phyloP scores from a whole-genome alignment of 1,140 invertebrate species.

The Papilio helenus region DNA sequence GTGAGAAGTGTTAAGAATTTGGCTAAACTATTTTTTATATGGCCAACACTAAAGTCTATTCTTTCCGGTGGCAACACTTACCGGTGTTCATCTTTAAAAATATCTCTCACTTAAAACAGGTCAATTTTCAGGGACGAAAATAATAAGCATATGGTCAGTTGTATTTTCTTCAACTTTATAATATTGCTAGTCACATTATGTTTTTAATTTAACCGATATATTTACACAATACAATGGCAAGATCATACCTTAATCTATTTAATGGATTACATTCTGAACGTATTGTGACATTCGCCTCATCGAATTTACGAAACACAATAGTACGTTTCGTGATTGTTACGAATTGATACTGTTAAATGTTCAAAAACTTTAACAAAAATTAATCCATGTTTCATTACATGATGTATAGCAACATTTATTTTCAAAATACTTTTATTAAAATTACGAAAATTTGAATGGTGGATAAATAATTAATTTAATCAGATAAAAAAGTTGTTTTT shows the following conservation, averaged over 20 bases:
- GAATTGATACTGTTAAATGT: neutral
- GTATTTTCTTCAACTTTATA: neutral
- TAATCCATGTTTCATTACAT: too few species aligned
- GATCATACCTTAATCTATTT: neutral
- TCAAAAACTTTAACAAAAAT: slow-evolving; percentile 1
- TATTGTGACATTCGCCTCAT: neutral
- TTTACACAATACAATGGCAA: neutral
- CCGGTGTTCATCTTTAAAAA: too few species aligned
- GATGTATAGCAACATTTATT: too few species aligned
- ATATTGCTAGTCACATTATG: neutral
- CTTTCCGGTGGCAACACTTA: too few species aligned
- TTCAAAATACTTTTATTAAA: neutral
- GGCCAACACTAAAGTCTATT: too few species aligned
- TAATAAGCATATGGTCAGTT: neutral
- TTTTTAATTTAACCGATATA: neutral
- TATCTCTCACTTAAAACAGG: neutral
- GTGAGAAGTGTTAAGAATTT: too few species aligned
- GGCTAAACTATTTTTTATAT: too few species aligned
- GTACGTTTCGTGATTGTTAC: slow-evolving; percentile 5
- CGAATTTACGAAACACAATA: neutral
- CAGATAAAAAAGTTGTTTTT: neutral
- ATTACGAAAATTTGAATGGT: too few species aligned
- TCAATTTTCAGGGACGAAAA: neutral
- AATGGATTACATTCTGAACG: neutral
- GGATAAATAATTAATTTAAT: neutral